Evolutionary conservation across 2,797 vertebrate species (phyloP).

Genomic region (Hapalemur alaotrensis): DNA sequence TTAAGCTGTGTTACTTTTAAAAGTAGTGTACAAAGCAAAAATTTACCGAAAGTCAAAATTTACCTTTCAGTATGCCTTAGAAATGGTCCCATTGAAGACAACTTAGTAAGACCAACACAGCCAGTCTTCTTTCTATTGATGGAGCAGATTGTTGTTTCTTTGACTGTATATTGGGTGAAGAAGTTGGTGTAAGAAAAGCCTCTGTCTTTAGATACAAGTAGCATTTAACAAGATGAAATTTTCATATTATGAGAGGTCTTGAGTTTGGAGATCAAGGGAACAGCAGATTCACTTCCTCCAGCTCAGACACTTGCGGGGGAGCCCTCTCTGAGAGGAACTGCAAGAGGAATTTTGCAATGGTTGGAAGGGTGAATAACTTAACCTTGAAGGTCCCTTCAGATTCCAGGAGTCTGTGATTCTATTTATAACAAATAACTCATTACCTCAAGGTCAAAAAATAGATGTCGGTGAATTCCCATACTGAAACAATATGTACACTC

Average conservation of each 20-base stretch:
- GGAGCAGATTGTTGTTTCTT: neutral
- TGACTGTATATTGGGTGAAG: neutral
- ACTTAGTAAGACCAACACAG: neutral
- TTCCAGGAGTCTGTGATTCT: constrained; percentile 28
- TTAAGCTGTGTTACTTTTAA: neutral
- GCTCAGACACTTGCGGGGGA: neutral
- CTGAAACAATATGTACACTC: neutral
- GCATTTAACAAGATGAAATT: neutral
- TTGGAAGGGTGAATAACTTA: neutral
- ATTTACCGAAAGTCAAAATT: neutral
- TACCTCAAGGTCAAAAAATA: constrained; percentile 48
- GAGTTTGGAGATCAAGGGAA: neutral
- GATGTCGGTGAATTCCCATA: neutral
- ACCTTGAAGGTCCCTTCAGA: neutral
- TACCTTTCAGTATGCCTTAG: neutral
- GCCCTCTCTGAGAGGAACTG: neutral
- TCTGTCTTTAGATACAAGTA: neutral
- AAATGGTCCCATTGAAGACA: neutral
- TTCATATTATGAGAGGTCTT: neutral
- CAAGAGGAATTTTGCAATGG: neutral
- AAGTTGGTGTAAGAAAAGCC: neutral
- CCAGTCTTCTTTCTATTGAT: neutral
- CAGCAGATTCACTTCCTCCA: neutral
- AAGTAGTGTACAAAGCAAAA: neutral
- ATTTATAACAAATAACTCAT: constrained; percentile 44